Conservation (phyloP, 2,888 invertebrate species). For the Phoenoteleia sp. region DNA sequence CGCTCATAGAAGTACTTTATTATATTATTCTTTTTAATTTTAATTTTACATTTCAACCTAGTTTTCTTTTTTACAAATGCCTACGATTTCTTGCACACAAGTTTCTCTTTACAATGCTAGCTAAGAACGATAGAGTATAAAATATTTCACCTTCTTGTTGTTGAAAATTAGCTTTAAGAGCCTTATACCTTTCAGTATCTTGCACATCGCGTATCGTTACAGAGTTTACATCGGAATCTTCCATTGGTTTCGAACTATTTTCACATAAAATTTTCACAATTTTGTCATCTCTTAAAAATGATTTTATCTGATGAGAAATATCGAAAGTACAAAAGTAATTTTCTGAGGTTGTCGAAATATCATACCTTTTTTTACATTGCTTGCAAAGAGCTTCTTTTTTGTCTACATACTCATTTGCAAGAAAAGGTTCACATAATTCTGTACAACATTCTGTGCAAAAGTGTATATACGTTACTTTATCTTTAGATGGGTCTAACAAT, state of each 20-base stretch:
- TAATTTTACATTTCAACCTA: no score
- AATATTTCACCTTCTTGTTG: no score
- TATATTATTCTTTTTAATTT: no score
- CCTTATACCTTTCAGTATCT: no score
- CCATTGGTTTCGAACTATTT: not conserved
- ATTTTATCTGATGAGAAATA: not conserved
- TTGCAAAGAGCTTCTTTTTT: not conserved
- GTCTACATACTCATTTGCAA: not conserved
- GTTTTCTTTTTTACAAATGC: no score
- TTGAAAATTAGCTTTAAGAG: no score
- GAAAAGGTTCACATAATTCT: not conserved
- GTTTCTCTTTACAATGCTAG: no score
- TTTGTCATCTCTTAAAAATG: not conserved
- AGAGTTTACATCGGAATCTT: no score
- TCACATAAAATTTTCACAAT: not conserved
- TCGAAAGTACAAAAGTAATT: not conserved
- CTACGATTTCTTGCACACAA: no score
- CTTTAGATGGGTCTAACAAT: not conserved
- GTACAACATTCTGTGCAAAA: not conserved
- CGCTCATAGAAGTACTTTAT: no score
- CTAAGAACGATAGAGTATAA: no score
- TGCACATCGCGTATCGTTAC: no score
- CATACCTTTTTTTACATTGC: not conserved
- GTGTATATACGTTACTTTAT: not conserved
- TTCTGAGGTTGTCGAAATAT: not conserved